Base-by-base conservation (phyloP, 2,888 invertebrate genomes). In the Lithophane semibrunnea region DNA sequence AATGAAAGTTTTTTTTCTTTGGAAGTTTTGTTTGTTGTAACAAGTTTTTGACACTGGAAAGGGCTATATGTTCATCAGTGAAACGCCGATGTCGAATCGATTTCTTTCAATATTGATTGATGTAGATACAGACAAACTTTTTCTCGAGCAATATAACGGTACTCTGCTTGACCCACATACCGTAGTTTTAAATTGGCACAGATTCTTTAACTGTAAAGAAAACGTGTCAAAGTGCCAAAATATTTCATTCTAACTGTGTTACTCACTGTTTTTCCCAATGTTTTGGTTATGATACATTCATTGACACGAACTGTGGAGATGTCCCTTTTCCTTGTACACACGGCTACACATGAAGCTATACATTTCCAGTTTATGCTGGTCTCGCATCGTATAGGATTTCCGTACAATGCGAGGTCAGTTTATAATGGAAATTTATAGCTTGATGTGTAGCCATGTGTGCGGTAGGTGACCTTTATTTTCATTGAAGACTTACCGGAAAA, bases 171-270 rank as follows among this genome's bases (percentile, higher is more conserved):
- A 67, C 80, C 80, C 49, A 81, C 21, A 84, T 81, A 37, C 42
- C 7, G 49, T 24, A 9, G 44, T 71, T 80, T 16, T 58, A 52
- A 67, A 84, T 80, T 80, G 84, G 84, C 80, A 80, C 80, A 61
- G 56, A 79, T 63, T 47, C 49, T 44, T 47, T 66, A 58, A 79
- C 79, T 68, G 13, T n/a, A 61, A 67, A n/a, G 56, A 66, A 70
- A 67, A 80, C 37, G 29, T 63, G 66, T 61, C 49, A 12, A 37
- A 52, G 21, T 84, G 80, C 80, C 80, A 80, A 80, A 69, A 56
- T 63, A 65, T 61, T 70, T 66, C 21, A 56, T 67, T 84, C 54
- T 37, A 37, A 37, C 37, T 64, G n/a, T 37, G 2, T 49, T 56
- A 49, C 52, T 75, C 37, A 44, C n/a, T 37, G 58, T 65, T 54